A percentile compares a stretch with the other conserved stretches of the same genome.
These are phyloP conservation scores for Centropus unirufus DNA, from an alignment of 2,113 vertebrate genomes.

Conservation along the genomic window DNA sequence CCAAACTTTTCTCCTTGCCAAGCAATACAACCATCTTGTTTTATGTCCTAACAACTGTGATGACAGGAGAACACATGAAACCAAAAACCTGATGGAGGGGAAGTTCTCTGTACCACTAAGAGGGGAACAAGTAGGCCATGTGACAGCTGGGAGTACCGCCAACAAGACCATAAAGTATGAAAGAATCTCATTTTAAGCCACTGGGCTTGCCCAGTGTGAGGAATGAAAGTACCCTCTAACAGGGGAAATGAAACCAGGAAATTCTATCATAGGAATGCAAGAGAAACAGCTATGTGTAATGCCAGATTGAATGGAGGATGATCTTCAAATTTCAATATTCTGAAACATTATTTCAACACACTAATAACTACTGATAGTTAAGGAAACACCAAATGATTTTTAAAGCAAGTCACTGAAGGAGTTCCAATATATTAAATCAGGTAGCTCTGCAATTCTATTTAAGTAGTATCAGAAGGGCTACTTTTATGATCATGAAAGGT, in stretches of 20 bases:
- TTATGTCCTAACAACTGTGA: neutral
- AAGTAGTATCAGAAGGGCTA: neutral
- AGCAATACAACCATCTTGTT: neutral
- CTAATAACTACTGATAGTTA: neutral
- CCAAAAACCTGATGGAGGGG: neutral
- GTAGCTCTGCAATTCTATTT: neutral
- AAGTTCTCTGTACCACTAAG: neutral
- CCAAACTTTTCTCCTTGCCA: neutral
- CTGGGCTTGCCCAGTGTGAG: neutral
- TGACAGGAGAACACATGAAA: neutral
- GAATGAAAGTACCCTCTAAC: neutral
- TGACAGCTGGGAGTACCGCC: neutral
- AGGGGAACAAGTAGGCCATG: neutral
- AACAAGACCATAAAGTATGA: neutral
- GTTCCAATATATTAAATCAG: neutral
- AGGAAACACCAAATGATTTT: neutral
- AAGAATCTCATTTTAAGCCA: neutral
- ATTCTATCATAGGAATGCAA: neutral
- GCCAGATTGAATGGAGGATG: neutral
- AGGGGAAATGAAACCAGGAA: neutral
- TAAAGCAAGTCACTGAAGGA: neutral
- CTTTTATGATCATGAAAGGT: accelerated
- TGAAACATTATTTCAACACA: neutral
- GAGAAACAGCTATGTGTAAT: neutral
- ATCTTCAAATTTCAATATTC: neutral